phyloP scores from a whole-genome alignment of 2,113 vertebrate genomes.

The Chunga burmeisteri region DNA sequence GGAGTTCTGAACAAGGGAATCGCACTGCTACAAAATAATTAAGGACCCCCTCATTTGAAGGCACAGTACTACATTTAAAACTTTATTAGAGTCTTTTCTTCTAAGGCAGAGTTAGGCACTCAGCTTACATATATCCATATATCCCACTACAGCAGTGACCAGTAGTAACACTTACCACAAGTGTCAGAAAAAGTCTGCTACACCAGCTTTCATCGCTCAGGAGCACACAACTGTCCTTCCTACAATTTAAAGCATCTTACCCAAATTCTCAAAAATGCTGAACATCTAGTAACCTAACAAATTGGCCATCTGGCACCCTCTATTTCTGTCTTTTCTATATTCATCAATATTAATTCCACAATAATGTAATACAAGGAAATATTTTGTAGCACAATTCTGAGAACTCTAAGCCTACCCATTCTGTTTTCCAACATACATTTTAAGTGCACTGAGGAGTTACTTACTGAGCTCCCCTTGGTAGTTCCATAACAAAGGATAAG shows the following conservation, averaged over 20 bases:
- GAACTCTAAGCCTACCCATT: neutral
- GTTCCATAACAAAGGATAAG: slow-evolving; percentile 95
- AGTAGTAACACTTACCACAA: neutral
- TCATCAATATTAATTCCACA: neutral
- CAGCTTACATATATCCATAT: neutral
- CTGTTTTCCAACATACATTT: neutral
- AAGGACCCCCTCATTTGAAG: neutral
- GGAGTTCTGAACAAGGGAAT: neutral
- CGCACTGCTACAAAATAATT: neutral
- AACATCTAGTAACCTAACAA: neutral
- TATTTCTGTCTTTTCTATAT: neutral
- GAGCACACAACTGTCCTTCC: neutral
- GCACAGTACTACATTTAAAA: neutral
- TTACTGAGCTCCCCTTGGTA: slow-evolving; percentile 96
- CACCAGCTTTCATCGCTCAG: neutral
- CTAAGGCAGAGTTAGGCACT: neutral
- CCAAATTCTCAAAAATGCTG: neutral
- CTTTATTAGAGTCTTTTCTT: neutral
- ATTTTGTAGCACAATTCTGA: neutral
- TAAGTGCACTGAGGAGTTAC: slow-evolving; percentile 20
- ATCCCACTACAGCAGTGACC: neutral
- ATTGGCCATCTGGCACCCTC: neutral
- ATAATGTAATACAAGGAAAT: neutral
- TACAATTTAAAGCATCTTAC: neutral
- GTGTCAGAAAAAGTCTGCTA: neutral